These are phyloP conservation scores for Ophion obscuratus DNA, from an alignment of 2,888 invertebrate genomes.

Conservation along the genomic window DNA sequence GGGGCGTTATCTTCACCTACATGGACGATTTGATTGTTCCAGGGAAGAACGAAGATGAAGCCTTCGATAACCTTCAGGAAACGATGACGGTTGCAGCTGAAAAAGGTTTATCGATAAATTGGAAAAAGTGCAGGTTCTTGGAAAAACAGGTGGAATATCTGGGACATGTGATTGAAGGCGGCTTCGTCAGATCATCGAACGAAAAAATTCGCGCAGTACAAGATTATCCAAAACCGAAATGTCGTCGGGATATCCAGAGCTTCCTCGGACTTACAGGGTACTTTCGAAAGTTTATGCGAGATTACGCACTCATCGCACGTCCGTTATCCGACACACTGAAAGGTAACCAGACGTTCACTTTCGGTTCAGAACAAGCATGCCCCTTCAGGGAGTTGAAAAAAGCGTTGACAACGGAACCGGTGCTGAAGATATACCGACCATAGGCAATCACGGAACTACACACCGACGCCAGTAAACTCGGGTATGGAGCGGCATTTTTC, in stretches of 20 bases:
- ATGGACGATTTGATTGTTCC: constrained; percentile 65
- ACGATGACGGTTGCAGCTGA: constrained; percentile 55
- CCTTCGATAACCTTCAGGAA: too few relatives aligned
- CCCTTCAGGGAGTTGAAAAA: constrained; percentile 22
- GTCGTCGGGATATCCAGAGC: constrained; percentile 76
- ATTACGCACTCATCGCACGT: constrained; percentile 76
- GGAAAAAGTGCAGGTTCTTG: constrained; percentile 68
- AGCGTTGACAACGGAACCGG: constrained; percentile 35
- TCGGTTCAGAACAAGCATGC: constrained; percentile 24
- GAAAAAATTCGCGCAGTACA: constrained; percentile 73
- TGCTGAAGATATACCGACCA: constrained; percentile 42
- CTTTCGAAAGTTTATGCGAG: constrained; percentile 78
- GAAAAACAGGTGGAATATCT: constrained; percentile 68
- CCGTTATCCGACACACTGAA: constrained; percentile 68
- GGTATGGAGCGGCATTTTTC: constrained; percentile 54
- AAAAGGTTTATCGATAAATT: constrained; percentile 64
- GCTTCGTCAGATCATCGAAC: constrained; percentile 70
- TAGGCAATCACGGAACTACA: constrained; percentile 61
- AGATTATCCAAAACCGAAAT: constrained; percentile 1
- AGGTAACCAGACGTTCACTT: neutral
- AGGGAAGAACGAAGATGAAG: neutral
- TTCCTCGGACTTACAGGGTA: constrained; percentile 77
- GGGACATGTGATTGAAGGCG: constrained; percentile 74
- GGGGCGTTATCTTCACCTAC: constrained; percentile 43
- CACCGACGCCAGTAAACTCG: constrained; percentile 58